Evolutionary conservation across 2,888 invertebrate genomes (phyloP), one percentile per base, ranked within the genome.

Genomic region (Apamea anceps): DNA sequence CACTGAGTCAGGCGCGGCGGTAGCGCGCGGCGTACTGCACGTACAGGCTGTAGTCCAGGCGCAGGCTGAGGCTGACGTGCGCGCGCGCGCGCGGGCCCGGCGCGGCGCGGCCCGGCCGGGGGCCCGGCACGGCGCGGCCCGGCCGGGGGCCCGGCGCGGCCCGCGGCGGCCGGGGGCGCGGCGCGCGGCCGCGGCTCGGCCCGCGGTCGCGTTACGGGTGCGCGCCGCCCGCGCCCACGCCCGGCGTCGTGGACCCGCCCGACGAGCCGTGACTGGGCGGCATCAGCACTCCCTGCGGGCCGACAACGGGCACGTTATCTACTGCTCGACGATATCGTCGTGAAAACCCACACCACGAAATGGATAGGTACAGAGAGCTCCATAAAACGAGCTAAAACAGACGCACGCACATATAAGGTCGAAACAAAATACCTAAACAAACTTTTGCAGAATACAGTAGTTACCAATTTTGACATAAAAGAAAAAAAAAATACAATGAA

Each of bases 241-340:
- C 94, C 80, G 95, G 94, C 80, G 94, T 94, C 85, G 92, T 91
- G 75, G 93, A 89, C 21, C 94, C 94, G 91, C 92, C 93, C 79
- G 92, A 88, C 85, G 92, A 83, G 79, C 89, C 92, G 92, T 94
- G 94, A 85, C 87, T 89, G 73, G 93, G 94, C 82, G 94, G 94
- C 88, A 95, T 90, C 82, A 96, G 92, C 88, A 94, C 94, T 81
- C 92, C 93, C 94, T 94, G 93, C 79, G 75, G 68, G 5, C 15
- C 57, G 4, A 57, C 57, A 12, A n/a, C 4, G 0, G 5, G 7
- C 48, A 18, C 57, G 2, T 63, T 37, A 54, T 13, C 15, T 8
- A n/a, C 37, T 28, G 0, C 28, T 12, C n/a, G 2, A 13, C 62
- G 2, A 15, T 21, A 21, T 4, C 25, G 0, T 18, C 32, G 37